Evolutionary conservation across 2,113 vertebrate species (phyloP).

Genomic region (Tapirus terrestris): DNA sequence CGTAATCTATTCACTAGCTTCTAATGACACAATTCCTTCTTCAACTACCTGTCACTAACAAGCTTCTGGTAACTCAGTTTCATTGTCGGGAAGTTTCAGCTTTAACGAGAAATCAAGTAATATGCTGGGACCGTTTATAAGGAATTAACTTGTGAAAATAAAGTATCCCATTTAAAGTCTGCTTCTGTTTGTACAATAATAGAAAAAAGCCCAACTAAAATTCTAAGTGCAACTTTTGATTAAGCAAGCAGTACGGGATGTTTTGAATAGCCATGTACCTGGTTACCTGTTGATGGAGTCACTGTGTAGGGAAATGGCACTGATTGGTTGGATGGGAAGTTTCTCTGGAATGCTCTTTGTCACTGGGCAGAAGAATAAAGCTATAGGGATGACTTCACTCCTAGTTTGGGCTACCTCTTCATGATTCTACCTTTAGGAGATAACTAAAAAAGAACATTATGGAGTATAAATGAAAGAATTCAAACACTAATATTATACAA

Average conservation of each 20-base stretch:
- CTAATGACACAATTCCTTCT: not conserved
- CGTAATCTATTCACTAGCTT: not conserved
- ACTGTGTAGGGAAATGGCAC: not conserved
- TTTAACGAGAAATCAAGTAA: slow-evolving; percentile 47
- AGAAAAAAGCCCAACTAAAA: not conserved
- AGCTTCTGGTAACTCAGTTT: not conserved
- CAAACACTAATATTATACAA: not conserved
- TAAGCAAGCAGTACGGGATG: not conserved
- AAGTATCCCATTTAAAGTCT: not conserved
- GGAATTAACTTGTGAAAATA: slow-evolving; percentile 32
- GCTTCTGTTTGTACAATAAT: slow-evolving; percentile 5
- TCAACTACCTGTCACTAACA: not conserved
- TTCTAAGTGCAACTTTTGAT: slow-evolving; percentile 39
- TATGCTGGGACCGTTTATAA: not conserved
- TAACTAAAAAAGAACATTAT: not conserved
- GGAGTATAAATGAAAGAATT: not conserved
- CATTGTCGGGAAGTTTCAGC: not conserved
- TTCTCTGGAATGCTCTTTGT: not conserved
- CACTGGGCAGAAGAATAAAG: not conserved
- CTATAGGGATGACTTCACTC: not conserved
- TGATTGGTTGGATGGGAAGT: not conserved
- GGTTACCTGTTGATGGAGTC: not conserved
- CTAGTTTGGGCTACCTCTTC: not conserved
- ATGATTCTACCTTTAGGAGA: not conserved
- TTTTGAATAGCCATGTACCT: not conserved